phyloP scores from a whole-genome alignment of 2,113 vertebrate species.

The Ctenomys sociabilis region DNA sequence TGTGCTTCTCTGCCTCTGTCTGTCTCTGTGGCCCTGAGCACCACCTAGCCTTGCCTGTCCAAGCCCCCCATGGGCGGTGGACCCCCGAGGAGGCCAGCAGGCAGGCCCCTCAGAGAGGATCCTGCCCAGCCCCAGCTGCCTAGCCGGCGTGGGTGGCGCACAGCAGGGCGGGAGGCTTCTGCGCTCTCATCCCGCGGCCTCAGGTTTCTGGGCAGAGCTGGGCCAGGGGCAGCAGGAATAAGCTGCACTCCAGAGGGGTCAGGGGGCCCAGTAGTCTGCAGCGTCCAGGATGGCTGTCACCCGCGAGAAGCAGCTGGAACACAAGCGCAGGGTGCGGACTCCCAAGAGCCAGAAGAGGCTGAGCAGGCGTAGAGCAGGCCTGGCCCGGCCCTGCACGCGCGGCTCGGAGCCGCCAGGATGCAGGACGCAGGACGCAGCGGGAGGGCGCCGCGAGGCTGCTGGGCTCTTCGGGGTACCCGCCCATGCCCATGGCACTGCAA shows the following conservation, averaged over 20 bases:
- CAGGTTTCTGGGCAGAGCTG: background rate
- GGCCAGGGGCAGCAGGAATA: background rate
- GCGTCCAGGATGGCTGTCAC: too few relatives aligned
- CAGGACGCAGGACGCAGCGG: background rate
- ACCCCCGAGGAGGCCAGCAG: fast-evolving
- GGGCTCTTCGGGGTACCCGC: too few relatives aligned
- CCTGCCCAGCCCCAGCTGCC: background rate
- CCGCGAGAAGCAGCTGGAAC: background rate
- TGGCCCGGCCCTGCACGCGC: fast-evolving
- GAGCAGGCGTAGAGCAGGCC: background rate
- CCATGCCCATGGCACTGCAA: fast-evolving
- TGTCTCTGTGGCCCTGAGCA: background rate
- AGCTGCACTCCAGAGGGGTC: background rate
- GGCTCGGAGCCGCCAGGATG: fast-evolving
- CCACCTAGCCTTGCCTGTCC: background rate
- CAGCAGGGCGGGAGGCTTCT: fast-evolving
- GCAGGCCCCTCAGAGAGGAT: background rate
- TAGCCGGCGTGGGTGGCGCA: fast-evolving
- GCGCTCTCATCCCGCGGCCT: fast-evolving
- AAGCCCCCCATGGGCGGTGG: background rate
- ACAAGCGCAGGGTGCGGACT: background rate
- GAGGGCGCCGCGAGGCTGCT: fast-evolving
- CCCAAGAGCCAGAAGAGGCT: background rate
- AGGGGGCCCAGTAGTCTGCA: background rate
- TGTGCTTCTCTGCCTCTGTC: background rate